Evolutionary conservation across 2,797 vertebrate species (phyloP).

Genomic region (Lutjanus argentimaculatus): DNA sequence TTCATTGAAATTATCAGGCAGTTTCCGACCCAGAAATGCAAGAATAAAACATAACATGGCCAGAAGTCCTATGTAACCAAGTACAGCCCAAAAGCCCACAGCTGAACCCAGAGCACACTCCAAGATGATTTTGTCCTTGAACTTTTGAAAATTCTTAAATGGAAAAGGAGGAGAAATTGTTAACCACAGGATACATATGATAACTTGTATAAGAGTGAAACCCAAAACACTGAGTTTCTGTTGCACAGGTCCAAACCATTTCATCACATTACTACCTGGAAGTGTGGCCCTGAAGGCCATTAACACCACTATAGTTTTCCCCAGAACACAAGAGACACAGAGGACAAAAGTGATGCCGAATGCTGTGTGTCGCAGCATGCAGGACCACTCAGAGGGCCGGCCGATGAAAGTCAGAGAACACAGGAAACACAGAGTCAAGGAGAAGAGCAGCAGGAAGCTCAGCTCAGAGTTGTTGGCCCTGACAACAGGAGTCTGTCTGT

Average conservation of each 20-base stretch:
- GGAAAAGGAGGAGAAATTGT: slow-evolving; percentile 52
- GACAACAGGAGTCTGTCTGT: slow-evolving; percentile 59
- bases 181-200: slow-evolving; percentile 11
- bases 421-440: slow-evolving; percentile 81
- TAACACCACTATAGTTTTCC: slow-evolving; percentile 1
- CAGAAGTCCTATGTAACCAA: slow-evolving; percentile 7
- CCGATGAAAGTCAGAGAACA: slow-evolving; percentile 84
- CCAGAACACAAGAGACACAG: slow-evolving; percentile 8
- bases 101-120: slow-evolving; percentile 1
- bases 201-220: slow-evolving; percentile 5
- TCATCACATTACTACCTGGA: slow-evolving; percentile 81
- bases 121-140: background rate
- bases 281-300: slow-evolving; percentile 82
- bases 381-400: slow-evolving; percentile 81
- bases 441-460: slow-evolving; percentile 73
- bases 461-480: slow-evolving; percentile 77
- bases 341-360: background rate
- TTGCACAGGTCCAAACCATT: slow-evolving; percentile 83
- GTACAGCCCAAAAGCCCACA: slow-evolving; percentile 10
- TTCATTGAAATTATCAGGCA: slow-evolving; percentile 84
- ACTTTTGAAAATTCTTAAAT: background rate
- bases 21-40: slow-evolving; percentile 77
- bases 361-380: slow-evolving; percentile 58
- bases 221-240: slow-evolving; percentile 49
- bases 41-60: slow-evolving; percentile 20